phyloP scores from a whole-genome alignment of 64 coral and sea anemone genomes.

The Stylophora pistillata region DNA sequence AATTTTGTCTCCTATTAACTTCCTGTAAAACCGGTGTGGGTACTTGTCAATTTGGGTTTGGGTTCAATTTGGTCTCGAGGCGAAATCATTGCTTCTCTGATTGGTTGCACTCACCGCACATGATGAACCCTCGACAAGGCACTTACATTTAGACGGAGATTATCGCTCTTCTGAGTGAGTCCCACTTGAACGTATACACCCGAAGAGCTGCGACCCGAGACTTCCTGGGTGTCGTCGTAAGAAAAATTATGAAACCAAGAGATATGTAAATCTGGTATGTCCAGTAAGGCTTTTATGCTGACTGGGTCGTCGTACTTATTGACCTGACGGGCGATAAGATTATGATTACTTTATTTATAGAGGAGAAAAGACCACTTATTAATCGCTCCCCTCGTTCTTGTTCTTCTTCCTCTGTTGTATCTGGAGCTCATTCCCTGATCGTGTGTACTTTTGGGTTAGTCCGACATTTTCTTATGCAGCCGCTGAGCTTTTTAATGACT shows the following conservation, averaged over 20 bases:
- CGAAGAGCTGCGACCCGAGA: not conserved
- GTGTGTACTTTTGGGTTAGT: too few relatives aligned
- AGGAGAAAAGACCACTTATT: too few relatives aligned
- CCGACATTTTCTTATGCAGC: too few relatives aligned
- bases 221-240: not conserved
- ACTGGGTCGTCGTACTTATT: slow-evolving; percentile 45
- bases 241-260: slow-evolving; percentile 37
- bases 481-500: too few relatives aligned
- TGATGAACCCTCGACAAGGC: not conserved
- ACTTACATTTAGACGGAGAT: slow-evolving; percentile 28
- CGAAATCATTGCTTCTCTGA: not conserved
- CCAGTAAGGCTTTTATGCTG: slow-evolving; percentile 19
- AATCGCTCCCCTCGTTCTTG: too few relatives aligned
- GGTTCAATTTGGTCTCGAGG: too few relatives aligned
- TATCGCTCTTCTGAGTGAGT: not conserved
- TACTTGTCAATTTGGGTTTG: too few relatives aligned
- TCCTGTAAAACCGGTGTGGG: too few relatives aligned
- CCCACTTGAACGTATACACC: slow-evolving; percentile 46
- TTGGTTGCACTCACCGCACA: not conserved
- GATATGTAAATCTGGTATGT: slow-evolving; percentile 6
- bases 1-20: too few relatives aligned
- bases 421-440: too few relatives aligned
- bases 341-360: not conserved
- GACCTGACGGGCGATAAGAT: slow-evolving; percentile 7
- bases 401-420: too few relatives aligned